Evolutionary conservation across 1,140 invertebrate species (phyloP).

Genomic region (Anastrepha obliqua): DNA sequence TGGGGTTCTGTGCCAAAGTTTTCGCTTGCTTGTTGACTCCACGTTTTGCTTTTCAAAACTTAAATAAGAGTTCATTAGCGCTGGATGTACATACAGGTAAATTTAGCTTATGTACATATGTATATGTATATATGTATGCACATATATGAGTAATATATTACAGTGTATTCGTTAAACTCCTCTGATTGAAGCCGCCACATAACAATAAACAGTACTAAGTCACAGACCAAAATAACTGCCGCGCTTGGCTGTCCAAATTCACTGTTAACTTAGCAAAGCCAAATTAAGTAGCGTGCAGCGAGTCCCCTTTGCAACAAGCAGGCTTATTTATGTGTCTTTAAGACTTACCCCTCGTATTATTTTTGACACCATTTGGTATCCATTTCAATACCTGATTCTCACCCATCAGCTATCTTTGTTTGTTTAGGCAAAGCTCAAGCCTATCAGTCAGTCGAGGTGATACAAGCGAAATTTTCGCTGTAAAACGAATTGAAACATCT

Average conservation of each 20-base stretch:
- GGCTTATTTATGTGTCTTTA: not conserved
- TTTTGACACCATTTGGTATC: not conserved
- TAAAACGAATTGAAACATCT: not conserved
- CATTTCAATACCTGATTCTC: not conserved
- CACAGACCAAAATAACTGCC: not conserved
- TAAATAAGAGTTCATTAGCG: constrained; percentile 12
- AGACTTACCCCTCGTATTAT: not conserved
- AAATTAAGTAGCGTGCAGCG: not conserved
- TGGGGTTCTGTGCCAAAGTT: not conserved
- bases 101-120: not conserved
- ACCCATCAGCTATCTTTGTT: not conserved
- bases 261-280: not conserved
- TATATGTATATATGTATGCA: not conserved
- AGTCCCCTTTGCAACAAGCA: not conserved
- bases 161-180: not conserved
- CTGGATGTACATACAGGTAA: not conserved
- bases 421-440: not conserved
- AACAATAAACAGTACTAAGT: constrained; percentile 27
- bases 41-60: not conserved
- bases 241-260: not conserved
- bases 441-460: not conserved
- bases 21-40: not conserved
- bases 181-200: not conserved
- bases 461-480: not conserved
- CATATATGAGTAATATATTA: not conserved